Evolutionary conservation across 2,888 invertebrate genomes (phyloP).

Genomic region (Drosophila leonis): DNA sequence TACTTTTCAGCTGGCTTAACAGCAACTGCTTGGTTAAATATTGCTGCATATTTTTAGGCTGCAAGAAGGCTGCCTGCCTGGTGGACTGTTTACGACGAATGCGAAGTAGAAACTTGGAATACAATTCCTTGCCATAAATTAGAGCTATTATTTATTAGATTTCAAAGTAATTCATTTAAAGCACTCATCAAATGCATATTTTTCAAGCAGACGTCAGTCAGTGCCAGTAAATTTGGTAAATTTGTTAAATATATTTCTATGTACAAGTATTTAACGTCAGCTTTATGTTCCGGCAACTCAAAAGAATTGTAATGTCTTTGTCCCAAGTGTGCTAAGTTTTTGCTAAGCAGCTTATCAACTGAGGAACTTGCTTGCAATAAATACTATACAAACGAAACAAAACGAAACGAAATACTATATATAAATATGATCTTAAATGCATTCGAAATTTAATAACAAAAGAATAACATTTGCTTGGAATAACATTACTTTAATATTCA

Average conservation of each 20-base stretch:
- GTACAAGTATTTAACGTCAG: neutral
- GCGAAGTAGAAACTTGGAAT: neutral
- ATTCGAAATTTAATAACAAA: neutral
- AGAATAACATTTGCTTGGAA: neutral
- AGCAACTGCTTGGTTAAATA: slow-evolving; percentile 10
- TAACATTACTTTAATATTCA: neutral
- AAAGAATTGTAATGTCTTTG: neutral
- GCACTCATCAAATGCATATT: neutral
- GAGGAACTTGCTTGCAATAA: neutral
- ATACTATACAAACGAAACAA: neutral
- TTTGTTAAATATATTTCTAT: neutral
- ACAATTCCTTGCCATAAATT: neutral
- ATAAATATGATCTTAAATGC: neutral
- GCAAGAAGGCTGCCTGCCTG: neutral
- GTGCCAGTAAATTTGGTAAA: too few species aligned
- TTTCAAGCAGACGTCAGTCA: too few species aligned
- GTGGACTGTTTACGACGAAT: too few species aligned
- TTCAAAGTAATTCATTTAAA: neutral
- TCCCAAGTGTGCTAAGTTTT: neutral
- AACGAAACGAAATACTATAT: too few species aligned
- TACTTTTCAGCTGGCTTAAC: neutral
- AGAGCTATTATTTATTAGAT: neutral
- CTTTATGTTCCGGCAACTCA: neutral
- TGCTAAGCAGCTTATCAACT: neutral
- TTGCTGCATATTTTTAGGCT: slow-evolving; percentile 29